phyloP scores from a whole-genome alignment of 2,113 vertebrate species.

The Syngnathus typhle region DNA sequence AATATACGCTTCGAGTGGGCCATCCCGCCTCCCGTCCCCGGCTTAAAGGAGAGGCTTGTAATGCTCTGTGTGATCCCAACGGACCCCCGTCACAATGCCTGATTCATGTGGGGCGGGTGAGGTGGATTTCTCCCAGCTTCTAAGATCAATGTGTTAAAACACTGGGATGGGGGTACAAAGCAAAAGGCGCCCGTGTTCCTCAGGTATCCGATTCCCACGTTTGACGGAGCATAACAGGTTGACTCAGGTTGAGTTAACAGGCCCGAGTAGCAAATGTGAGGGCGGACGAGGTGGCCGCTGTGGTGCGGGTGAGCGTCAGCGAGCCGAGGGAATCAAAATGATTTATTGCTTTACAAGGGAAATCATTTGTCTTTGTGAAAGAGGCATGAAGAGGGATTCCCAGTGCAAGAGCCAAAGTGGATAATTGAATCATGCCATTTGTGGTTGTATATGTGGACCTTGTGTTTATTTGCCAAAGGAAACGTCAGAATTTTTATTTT shows the following conservation, averaged over 20 bases:
- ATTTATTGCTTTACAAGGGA: constrained; percentile 48
- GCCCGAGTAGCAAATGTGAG: constrained; percentile 53
- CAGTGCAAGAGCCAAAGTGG: constrained; percentile 13
- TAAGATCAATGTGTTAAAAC: constrained; percentile 42
- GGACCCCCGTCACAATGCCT: constrained; percentile 62
- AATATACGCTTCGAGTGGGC: constrained; percentile 62
- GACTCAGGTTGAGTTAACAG: constrained; percentile 55
- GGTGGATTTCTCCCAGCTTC: constrained; percentile 51
- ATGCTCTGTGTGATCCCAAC: constrained; percentile 59
- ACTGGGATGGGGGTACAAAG: constrained; percentile 15
- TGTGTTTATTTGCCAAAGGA: constrained; percentile 27
- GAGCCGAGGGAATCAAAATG: constrained; percentile 41
- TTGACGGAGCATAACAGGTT: constrained; percentile 64
- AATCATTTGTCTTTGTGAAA: constrained; percentile 43
- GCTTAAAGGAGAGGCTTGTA: constrained; percentile 65
- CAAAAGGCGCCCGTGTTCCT: constrained; percentile 56
- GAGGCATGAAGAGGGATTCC: constrained; percentile 17
- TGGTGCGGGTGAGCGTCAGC: constrained; percentile 49
- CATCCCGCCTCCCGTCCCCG: constrained; percentile 42
- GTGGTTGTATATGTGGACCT: constrained; percentile 24
- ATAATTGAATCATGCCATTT: constrained; percentile 58
- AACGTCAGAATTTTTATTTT: constrained; percentile 19
- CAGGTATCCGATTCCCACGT: constrained; percentile 62
- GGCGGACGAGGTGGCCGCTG: constrained; percentile 32
- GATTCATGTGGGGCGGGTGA: constrained; percentile 65